A percentile compares a stretch with the other conserved stretches of the same genome.
Conservation (phyloP, 2,113 vertebrate species). For the Phyllostomus discolor region DNA sequence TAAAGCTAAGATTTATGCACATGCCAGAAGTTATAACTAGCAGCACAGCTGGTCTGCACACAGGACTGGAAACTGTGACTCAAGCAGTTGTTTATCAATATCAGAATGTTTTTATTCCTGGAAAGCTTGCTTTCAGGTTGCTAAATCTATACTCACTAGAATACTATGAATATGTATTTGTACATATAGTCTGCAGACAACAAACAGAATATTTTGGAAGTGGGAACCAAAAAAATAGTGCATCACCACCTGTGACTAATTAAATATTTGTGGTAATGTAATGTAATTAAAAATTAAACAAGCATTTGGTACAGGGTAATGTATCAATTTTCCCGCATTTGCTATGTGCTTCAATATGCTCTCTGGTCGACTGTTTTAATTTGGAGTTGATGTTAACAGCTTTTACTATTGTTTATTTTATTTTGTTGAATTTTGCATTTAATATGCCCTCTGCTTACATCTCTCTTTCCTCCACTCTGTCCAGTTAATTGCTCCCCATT, state of each 20-base stretch:
- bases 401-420: neutral
- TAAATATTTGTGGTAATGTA: slow-evolving; percentile 65
- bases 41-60: slow-evolving; percentile 59
- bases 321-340: slow-evolving; percentile 10
- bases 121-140: slow-evolving; percentile 48
- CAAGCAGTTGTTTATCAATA: slow-evolving; percentile 64
- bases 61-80: slow-evolving; percentile 43
- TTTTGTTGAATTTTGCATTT: neutral
- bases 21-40: slow-evolving; percentile 51
- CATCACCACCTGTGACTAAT: slow-evolving; percentile 53
- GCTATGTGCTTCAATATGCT: slow-evolving; percentile 37
- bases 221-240: neutral
- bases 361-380: slow-evolving; percentile 33
- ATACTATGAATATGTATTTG: slow-evolving; percentile 34
- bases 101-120: slow-evolving; percentile 58
- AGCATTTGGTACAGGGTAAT: slow-evolving; percentile 26
- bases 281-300: slow-evolving; percentile 60
- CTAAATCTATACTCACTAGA: slow-evolving; percentile 24
- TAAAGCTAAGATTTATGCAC: slow-evolving; percentile 54
- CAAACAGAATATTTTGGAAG: slow-evolving; percentile 19
- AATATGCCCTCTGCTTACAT: neutral
- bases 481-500: neutral
- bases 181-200: slow-evolving; percentile 30
- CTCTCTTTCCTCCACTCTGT: neutral
- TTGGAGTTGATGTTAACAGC: neutral